These are phyloP conservation scores for Calosoma granatense DNA, from an alignment of 1,140 invertebrate genomes.

Conservation along the genomic window DNA sequence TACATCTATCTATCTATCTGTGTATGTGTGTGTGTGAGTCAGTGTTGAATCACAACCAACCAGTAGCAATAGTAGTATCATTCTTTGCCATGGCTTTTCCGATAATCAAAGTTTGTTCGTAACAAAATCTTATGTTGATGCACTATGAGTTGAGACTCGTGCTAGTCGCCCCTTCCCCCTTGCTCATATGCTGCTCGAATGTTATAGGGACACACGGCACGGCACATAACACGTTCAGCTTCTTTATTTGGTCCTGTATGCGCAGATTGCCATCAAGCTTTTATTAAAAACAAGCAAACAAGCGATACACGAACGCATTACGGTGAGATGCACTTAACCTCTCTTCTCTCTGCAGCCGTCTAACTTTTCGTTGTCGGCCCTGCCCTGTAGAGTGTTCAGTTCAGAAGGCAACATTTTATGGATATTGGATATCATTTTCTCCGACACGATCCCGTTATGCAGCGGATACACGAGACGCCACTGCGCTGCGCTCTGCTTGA, in stretches of 20 bases:
- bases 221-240: too few species aligned
- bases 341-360: not conserved
- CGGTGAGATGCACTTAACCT: not conserved
- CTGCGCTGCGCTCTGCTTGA: not conserved
- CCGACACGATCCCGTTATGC: not conserved
- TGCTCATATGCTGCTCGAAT: too few species aligned
- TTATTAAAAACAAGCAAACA: not conserved
- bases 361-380: not conserved
- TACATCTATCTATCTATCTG: too few species aligned
- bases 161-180: too few species aligned
- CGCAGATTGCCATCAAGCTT: not conserved
- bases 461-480: not conserved
- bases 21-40: too few species aligned
- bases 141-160: too few species aligned
- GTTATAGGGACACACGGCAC: too few species aligned
- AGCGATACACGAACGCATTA: not conserved
- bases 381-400: not conserved
- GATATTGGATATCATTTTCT: not conserved
- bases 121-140: too few species aligned
- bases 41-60: too few species aligned
- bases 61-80: too few species aligned
- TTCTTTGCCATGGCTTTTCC: not conserved
- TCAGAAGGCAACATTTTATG: not conserved
- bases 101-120: not conserved
- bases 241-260: not conserved